Conservation (phyloP, 2,888 invertebrate genomes). For the Plebejus argus region DNA sequence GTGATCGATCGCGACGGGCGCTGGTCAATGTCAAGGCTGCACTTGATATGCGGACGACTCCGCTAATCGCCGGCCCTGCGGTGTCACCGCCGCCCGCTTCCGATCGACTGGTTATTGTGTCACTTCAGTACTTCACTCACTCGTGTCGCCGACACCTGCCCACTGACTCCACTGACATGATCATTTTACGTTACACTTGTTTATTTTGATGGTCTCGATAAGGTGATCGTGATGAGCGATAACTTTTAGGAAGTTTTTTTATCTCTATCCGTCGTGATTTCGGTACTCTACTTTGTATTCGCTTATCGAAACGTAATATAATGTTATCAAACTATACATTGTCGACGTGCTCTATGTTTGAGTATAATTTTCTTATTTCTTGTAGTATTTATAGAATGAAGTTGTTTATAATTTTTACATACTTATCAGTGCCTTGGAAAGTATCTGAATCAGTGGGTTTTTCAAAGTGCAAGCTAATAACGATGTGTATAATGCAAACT, state of each 20-base stretch:
- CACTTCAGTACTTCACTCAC: background rate
- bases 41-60: constrained; percentile 66
- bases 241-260: background rate
- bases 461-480: background rate
- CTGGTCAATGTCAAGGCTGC: constrained; percentile 78
- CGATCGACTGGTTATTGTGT: constrained; percentile 22
- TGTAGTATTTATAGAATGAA: background rate
- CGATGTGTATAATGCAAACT: background rate
- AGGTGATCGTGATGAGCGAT: background rate
- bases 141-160: background rate
- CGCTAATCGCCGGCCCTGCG: constrained; percentile 51
- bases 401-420: background rate
- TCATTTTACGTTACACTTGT: constrained; percentile 11
- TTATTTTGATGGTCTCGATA: constrained; percentile 6
- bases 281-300: background rate
- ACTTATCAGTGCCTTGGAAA: background rate
- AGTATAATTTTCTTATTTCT: background rate
- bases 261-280: background rate
- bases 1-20: constrained; percentile 71
- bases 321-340: background rate
- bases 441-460: background rate
- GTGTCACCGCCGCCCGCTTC: constrained; percentile 9
- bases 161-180: background rate
- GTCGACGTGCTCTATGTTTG: background rate
- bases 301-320: background rate